Evolutionary conservation across 2,113 vertebrate species (phyloP), one percentile per base, ranked within the genome.

Genomic region (Antigone vipio): DNA sequence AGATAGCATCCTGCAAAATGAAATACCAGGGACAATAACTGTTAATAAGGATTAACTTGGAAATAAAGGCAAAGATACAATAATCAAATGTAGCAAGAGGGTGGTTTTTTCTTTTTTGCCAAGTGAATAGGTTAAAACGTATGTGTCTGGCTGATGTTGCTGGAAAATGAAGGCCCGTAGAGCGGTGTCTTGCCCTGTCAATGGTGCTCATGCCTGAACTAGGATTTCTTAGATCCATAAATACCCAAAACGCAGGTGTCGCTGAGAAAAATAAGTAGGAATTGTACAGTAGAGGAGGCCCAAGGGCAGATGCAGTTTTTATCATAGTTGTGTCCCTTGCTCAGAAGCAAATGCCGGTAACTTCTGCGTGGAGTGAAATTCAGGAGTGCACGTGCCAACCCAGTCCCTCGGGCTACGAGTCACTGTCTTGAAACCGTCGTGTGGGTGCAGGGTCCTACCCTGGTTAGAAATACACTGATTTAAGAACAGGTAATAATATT

Each of bases 371-470:
- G 49, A 64, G 24, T 64, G 32, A 58, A 75, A 68, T 58, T 85
- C 71, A 34, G 30, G 77, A 71, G 7, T 11, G 12, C 5, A 0
- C 6, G 23, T 78, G 68, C 29, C 0, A 0, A 7, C 75, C 35
- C 30, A 20, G 21, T 56, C 47, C 20, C 4, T 0, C 72, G 38
- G 38, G 34, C 47, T 68, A 27, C 49, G 44, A 26, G 27, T 12
- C 32, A 9, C 17, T 52, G 20, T 71, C 63, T 76, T 84, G 75
- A 68, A 85, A 23, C 17, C 42, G 17, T 38, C 45, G 44, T 76
- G 11, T 29, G 35, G 22, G 42, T 64, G 15, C 42, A 71, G 24
- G 4, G 22, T 69, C 45, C 64, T 66, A 55, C 30, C 12, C 30
- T 3, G 4, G 35, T 81, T 75, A 72, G 30, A 81, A 91, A 77